phyloP scores from a whole-genome alignment of 2,113 vertebrate species.

The Cryptotis parvus region DNA sequence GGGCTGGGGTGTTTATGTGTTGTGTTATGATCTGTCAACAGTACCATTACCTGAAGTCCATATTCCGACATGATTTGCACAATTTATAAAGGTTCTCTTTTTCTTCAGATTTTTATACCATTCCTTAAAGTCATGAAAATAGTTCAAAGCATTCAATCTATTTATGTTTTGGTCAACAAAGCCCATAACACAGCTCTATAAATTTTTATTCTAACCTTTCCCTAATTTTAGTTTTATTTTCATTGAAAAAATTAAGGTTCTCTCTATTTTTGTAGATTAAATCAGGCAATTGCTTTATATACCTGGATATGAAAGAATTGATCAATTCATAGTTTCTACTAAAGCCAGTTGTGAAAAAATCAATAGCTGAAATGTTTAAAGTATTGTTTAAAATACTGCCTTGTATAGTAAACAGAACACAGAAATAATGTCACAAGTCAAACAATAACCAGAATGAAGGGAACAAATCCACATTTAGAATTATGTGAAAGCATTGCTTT shows the following conservation, averaged over 20 bases:
- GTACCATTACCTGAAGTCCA: neutral
- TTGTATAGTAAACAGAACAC: neutral
- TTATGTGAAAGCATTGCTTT: neutral
- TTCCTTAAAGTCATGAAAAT: slow-evolving; percentile 33
- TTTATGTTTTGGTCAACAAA: slow-evolving; percentile 11
- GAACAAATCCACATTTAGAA: neutral
- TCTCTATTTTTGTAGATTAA: neutral
- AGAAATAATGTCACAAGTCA: neutral
- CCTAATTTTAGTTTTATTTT: slow-evolving; percentile 25
- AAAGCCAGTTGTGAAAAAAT: slow-evolving; percentile 38
- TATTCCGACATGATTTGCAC: neutral
- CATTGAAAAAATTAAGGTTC: neutral
- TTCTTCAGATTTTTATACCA: neutral
- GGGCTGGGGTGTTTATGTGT: no score
- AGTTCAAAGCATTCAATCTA: neutral
- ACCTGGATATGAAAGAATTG: slow-evolving; percentile 15
- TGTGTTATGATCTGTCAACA: neutral
- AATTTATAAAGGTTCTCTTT: neutral
- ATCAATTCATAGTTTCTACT: slow-evolving; percentile 42
- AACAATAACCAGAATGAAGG: neutral
- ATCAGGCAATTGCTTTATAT: slow-evolving; percentile 1
- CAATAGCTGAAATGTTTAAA: slow-evolving; percentile 44
- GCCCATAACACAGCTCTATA: neutral
- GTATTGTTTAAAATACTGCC: slow-evolving; percentile 31
- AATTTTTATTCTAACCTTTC: slow-evolving; percentile 17